Percentiles rank a stretch among this genome's conserved stretches.
phyloP scores from a whole-genome alignment of 2,888 invertebrate genomes.

The Tyria jacobaeae region DNA sequence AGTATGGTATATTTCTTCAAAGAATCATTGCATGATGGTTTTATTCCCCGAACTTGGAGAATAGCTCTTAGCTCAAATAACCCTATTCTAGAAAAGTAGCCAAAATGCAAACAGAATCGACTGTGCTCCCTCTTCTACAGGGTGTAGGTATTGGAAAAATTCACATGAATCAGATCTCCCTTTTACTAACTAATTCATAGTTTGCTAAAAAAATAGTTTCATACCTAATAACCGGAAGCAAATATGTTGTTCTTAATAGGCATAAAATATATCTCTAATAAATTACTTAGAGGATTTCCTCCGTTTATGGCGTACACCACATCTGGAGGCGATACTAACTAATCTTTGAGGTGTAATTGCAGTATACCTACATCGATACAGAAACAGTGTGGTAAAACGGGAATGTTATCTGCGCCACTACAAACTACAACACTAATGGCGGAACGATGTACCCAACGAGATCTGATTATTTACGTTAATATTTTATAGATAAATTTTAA shows the following conservation, averaged over 20 bases:
- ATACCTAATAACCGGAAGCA: neutral
- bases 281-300: conserved; percentile 16
- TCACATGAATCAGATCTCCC: too few species aligned
- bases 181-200: too few species aligned
- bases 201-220: neutral
- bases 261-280: conserved; percentile 4
- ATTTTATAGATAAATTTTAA: conserved; percentile 54
- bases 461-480: conserved; percentile 63
- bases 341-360: conserved; percentile 78
- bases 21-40: too few species aligned
- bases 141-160: too few species aligned
- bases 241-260: conserved; percentile 2
- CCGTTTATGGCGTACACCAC: conserved; percentile 55
- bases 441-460: conserved; percentile 68
- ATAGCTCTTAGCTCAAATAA: too few species aligned
- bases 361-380: conserved; percentile 69
- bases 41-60: too few species aligned
- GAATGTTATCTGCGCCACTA: conserved; percentile 73
- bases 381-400: conserved; percentile 54
- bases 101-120: too few species aligned
- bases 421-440: conserved; percentile 76
- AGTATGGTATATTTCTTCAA: too few species aligned
- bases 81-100: too few species aligned
- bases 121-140: too few species aligned
- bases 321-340: conserved; percentile 61